Evolutionary conservation across 2,797 vertebrate species (phyloP), one percentile per base, ranked within the genome.

Genomic region (Xenentodon cancila): DNA sequence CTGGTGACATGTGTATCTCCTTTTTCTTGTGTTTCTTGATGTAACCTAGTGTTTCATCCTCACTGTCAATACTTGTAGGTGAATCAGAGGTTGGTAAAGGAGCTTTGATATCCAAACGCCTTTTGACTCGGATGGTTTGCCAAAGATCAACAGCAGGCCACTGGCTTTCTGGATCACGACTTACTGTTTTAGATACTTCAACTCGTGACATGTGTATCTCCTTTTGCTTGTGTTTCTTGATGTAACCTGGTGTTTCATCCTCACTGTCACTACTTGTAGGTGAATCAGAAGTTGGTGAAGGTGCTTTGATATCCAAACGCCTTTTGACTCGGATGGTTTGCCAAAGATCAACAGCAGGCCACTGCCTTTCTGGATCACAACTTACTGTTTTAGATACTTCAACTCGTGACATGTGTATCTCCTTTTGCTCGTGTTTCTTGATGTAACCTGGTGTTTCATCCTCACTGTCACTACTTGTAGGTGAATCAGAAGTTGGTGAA

Each of bases 41-140:
- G 43, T 44, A 19, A 3, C 3, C 0, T 30, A 1, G 19, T 51
- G 25, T 60, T 22, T 61, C 27, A 25, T 25, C 25, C 25, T 25
- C 25, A 25, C 47, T 63, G 16, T 68, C 70, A 43, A 42, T 73
- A n/a, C 69, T 62, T 2, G 67, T 63, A 7, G 62, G 59, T 49
- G 37, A 77, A 11, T 50, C 46, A 18, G 25, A 3, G 4, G 3
- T 0, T 0, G 20, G 17, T 11, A 49, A 55, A 45, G 19, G 47
- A 40, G 21, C 46, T 43, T 71, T 84, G 16, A 83, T 27, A 63
- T 80, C 25, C 5, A 25, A 5, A 5, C 25, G 53, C 5, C 40
- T 69, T 15, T 69, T 80, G 13, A 72, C 18, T 0, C 0, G 27
- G 0, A 20, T 4, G 5, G 32, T 21, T 12, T n/a, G 20, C 4